phyloP scores from a whole-genome alignment of 2,797 vertebrate species.

The Lutjanus argentimaculatus region DNA sequence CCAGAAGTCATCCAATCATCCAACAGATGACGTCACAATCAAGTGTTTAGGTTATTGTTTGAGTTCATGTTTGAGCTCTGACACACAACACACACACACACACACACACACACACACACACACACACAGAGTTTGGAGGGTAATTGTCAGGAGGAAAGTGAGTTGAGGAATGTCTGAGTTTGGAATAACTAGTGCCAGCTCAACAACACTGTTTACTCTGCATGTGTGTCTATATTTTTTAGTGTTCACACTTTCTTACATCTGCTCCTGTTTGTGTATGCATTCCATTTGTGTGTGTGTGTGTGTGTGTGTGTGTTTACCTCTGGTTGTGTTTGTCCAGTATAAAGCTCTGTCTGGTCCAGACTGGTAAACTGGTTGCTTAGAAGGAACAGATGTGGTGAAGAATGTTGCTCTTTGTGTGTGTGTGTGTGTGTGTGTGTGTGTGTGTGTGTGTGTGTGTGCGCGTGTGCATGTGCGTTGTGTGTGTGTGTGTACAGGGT shows the following conservation, averaged over 20 bases:
- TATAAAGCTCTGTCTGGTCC: constrained; percentile 48
- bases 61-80: too few relatives aligned
- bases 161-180: constrained; percentile 70
- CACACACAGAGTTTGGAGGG: constrained; percentile 23
- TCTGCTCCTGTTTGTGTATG: constrained; percentile 55
- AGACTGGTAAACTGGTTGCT: constrained; percentile 46
- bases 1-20: too few relatives aligned
- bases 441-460: constrained; percentile 3
- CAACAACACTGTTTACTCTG: constrained; percentile 36
- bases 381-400: constrained; percentile 52
- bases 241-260: constrained; percentile 48
- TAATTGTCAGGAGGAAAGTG: constrained; percentile 48
- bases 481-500: neutral
- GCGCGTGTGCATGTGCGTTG: too few relatives aligned
- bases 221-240: constrained; percentile 28
- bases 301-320: constrained; percentile 44
- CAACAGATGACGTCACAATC: too few relatives aligned
- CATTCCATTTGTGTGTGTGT: constrained; percentile 51
- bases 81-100: constrained; percentile 6
- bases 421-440: constrained; percentile 32
- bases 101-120: constrained; percentile 28
- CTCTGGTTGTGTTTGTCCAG: constrained; percentile 60
- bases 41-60: neutral
- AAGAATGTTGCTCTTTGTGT: constrained; percentile 33
- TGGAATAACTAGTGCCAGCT: constrained; percentile 55